Evolutionary conservation across 2,888 invertebrate species (phyloP), one percentile per base, ranked within the genome.

Genomic region (Netelia virgata): DNA sequence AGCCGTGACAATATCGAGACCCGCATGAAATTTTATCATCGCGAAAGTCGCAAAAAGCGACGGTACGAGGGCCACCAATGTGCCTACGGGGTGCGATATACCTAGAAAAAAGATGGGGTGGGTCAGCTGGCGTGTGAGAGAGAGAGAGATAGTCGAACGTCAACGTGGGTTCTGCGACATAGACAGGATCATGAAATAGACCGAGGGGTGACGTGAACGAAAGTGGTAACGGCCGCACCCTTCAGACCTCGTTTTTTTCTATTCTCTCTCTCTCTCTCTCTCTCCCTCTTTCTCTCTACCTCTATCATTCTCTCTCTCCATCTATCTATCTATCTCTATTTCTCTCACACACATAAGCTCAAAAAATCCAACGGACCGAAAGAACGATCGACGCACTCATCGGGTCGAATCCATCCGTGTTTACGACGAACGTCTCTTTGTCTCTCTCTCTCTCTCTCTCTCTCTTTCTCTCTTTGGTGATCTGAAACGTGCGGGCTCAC

Each of bases 141-240:
- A 43, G 64, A 68, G 18, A 68, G 53, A n/a, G n/a, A 53, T 14
- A 53, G 36, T 63, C 28, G 79, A 57, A 66, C 64, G 73, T 68
- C 47, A 66, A 28, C 18, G 74, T 41, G 68, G 61, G 47, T 57
- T 68, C n/a, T 50, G 41, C 53, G 80, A 81, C 57, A 69, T 43
- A 66, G 47, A 43, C 53, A 50, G 57, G 28, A 14, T 81, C 68
- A 53, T 53, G 80, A 53, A 74, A 74, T 69, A 53, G 68, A 81
- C 61, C 53, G 77, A 69, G 74, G 79, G 69, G 66, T 68, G 41
- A 55, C 61, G 61, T 59, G 69, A 69, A 68, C 80, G 68, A 74
- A 81, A 74, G 80, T 69, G 53, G 80, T 81, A 69, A 81, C 53
- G 68, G 69, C 74, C 69, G 68, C 57, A 80, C 66, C 72, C 80